Evolutionary conservation across 2,888 invertebrate genomes (phyloP).

Genomic region (Sinhomidia bicolor): DNA sequence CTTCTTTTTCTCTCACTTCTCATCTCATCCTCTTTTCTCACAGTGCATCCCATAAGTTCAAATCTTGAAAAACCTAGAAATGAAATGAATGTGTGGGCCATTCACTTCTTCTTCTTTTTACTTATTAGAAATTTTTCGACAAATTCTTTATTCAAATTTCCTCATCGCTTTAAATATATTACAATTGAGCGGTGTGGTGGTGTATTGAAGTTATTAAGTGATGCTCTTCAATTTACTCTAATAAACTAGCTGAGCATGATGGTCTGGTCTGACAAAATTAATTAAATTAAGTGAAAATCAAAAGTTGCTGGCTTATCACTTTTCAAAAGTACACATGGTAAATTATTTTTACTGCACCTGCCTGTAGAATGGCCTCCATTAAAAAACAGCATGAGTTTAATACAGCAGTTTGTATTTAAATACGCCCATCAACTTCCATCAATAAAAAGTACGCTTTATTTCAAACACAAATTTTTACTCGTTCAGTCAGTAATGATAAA

Average conservation of each 20-base stretch:
- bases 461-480: neutral
- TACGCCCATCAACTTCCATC: neutral
- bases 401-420: too few species aligned
- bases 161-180: neutral
- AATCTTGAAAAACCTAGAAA: conserved; percentile 60
- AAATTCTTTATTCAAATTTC: neutral
- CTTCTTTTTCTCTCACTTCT: conserved; percentile 19
- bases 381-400: too few species aligned
- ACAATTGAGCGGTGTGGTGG: neutral
- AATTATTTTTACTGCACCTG: neutral
- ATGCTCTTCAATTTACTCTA: neutral
- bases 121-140: neutral
- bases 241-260: neutral
- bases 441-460: neutral
- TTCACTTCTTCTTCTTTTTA: neutral
- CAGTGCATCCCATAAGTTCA: conserved; percentile 25
- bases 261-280: conserved; percentile 24
- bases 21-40: conserved; percentile 34
- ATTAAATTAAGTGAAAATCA: conserved; percentile 10
- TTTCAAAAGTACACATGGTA: neutral
- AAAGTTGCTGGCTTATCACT: neutral
- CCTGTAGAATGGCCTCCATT: neutral
- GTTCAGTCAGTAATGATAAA: neutral
- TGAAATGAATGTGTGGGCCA: conserved; percentile 17
- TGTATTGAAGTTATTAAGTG: neutral